phyloP scores from a whole-genome alignment of 2,797 vertebrate species.

The Xenentodon cancila region DNA sequence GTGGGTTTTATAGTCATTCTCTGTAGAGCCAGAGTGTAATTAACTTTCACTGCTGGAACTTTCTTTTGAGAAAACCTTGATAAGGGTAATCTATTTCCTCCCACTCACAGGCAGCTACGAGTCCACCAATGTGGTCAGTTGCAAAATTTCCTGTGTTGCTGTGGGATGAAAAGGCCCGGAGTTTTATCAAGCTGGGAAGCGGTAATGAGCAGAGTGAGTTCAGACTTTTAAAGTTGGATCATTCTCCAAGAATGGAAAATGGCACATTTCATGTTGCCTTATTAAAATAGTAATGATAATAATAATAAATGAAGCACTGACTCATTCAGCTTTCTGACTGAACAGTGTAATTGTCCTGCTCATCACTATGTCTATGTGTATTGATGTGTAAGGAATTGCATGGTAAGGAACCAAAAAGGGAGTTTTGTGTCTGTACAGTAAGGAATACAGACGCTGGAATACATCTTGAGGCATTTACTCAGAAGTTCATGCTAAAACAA shows the following conservation, averaged over 20 bases:
- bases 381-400: neutral
- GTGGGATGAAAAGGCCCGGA: neutral
- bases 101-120: constrained; percentile 35
- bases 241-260: neutral
- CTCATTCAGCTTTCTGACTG: neutral
- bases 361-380: neutral
- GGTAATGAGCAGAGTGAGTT: neutral
- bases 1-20: constrained; percentile 46
- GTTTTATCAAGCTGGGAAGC: constrained; percentile 12
- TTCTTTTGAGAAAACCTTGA: constrained; percentile 60
- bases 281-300: neutral
- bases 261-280: neutral
- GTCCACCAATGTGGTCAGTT: constrained; percentile 44
- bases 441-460: no score
- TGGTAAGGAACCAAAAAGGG: no score
- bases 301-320: no score
- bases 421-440: neutral
- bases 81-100: constrained; percentile 68
- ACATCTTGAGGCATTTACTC: no score
- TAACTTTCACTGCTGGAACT: constrained; percentile 59
- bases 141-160: constrained; percentile 16
- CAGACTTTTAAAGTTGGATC: constrained; percentile 8
- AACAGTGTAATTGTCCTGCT: neutral
- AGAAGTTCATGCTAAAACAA: no score
- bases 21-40: constrained; percentile 50